A percentile compares a stretch with the other conserved stretches of the same genome.
Conservation (phyloP, 2,888 invertebrate genomes). For the Crematogaster levior region DNA sequence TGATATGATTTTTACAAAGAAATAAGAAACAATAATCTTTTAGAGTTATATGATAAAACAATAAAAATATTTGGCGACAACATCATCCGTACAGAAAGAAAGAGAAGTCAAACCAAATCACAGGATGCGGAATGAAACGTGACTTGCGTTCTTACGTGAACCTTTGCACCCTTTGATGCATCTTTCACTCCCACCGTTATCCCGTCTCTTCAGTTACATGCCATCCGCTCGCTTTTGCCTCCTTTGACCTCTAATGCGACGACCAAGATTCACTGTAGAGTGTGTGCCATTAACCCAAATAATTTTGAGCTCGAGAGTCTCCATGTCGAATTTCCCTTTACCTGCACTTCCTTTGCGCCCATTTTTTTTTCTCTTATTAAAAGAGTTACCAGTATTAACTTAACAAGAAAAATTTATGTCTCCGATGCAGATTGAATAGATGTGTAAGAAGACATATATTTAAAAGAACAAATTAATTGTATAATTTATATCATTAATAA, state of each 20-base stretch:
- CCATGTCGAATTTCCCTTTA: conserved; percentile 51
- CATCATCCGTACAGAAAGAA: neutral
- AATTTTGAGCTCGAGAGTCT: conserved; percentile 61
- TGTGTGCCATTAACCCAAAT: conserved; percentile 75
- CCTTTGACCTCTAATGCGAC: conserved; percentile 63
- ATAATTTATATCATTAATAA: neutral
- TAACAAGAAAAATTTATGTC: neutral
- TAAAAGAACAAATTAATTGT: neutral
- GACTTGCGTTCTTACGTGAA: conserved; percentile 40
- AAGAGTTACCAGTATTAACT: conserved; percentile 5
- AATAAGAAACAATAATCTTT: neutral
- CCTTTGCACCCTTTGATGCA: conserved; percentile 43
- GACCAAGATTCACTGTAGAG: conserved; percentile 59
- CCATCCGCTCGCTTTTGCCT: conserved; percentile 56
- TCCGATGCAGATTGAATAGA: neutral
- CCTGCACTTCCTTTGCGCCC: conserved; percentile 17
- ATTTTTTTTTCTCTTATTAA: conserved; percentile 14
- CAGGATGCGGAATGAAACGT: conserved; percentile 45
- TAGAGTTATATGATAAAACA: neutral
- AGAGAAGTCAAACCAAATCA: conserved; percentile 44
- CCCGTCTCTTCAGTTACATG: conserved; percentile 49
- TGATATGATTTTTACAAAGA: neutral
- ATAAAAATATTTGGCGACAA: conserved; percentile 9
- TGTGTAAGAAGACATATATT: neutral
- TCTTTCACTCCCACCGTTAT: neutral